Conservation (phyloP, 2,888 invertebrate species). For the Polylopha cassiicola region DNA sequence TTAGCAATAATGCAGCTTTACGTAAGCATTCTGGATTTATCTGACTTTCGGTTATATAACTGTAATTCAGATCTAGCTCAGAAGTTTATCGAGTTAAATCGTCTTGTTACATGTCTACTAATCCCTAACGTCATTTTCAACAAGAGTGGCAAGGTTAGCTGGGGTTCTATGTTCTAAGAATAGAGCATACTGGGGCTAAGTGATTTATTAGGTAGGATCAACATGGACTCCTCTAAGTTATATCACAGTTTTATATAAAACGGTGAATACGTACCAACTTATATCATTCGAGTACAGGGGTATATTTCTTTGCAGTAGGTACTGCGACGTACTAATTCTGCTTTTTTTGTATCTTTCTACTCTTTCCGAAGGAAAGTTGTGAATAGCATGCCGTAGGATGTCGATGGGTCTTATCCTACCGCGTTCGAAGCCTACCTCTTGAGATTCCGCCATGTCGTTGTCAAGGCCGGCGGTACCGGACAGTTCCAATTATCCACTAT, state of each 20-base stretch:
- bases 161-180: slow-evolving; percentile 32
- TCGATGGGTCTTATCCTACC: slow-evolving; percentile 16
- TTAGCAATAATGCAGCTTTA: background rate
- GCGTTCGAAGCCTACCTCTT: slow-evolving; percentile 10
- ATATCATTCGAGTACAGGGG: no score
- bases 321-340: no score
- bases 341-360: no score
- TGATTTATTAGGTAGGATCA: slow-evolving; percentile 15
- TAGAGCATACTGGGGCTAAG: slow-evolving; percentile 20
- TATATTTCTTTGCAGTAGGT: no score
- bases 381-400: no score
- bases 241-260: no score
- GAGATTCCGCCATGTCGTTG: slow-evolving; percentile 24
- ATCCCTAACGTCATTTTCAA: slow-evolving; percentile 30
- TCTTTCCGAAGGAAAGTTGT: no score
- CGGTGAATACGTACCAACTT: no score
- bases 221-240: no score
- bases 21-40: slow-evolving; percentile 17
- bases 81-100: slow-evolving; percentile 17
- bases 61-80: slow-evolving; percentile 20
- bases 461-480: slow-evolving; percentile 44
- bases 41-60: slow-evolving; percentile 25
- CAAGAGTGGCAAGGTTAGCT: slow-evolving; percentile 32
- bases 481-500: slow-evolving; percentile 43
- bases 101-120: slow-evolving; percentile 24